These are phyloP conservation scores for Phaethornis superciliosus DNA, from an alignment of 2,113 vertebrate species.

Conservation along the genomic window DNA sequence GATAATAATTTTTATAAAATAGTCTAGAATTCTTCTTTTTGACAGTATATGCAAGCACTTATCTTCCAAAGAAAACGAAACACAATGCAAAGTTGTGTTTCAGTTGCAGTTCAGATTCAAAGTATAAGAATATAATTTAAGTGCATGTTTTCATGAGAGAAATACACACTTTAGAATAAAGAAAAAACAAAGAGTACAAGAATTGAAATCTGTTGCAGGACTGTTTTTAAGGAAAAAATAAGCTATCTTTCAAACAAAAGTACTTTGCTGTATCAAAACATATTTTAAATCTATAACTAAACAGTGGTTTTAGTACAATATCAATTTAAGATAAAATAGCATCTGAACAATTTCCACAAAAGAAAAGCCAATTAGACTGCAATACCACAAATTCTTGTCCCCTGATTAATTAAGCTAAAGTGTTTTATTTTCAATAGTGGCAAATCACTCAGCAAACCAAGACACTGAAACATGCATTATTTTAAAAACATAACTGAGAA, in stretches of 20 bases:
- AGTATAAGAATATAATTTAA: neutral
- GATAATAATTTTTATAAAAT: neutral
- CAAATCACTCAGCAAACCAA: neutral
- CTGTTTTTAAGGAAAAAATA: neutral
- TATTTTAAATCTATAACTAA: neutral
- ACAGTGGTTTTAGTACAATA: neutral
- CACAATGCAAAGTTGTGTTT: neutral
- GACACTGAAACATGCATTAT: neutral
- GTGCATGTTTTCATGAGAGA: neutral
- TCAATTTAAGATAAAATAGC: neutral
- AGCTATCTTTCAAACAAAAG: neutral
- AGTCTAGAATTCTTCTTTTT: neutral
- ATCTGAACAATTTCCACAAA: neutral
- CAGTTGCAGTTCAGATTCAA: neutral
- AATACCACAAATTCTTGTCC: neutral
- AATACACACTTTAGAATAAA: neutral
- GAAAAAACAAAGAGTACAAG: neutral
- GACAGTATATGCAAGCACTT: neutral
- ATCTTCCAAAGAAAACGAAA: neutral
- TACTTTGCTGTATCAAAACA: neutral
- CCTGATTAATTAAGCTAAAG: neutral
- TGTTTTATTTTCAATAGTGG: neutral
- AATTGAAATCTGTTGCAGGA: neutral
- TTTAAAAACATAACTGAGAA: neutral
- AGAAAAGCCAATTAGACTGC: neutral